phyloP scores from a whole-genome alignment of 1,140 invertebrate species.

The Theocolax elegans region DNA sequence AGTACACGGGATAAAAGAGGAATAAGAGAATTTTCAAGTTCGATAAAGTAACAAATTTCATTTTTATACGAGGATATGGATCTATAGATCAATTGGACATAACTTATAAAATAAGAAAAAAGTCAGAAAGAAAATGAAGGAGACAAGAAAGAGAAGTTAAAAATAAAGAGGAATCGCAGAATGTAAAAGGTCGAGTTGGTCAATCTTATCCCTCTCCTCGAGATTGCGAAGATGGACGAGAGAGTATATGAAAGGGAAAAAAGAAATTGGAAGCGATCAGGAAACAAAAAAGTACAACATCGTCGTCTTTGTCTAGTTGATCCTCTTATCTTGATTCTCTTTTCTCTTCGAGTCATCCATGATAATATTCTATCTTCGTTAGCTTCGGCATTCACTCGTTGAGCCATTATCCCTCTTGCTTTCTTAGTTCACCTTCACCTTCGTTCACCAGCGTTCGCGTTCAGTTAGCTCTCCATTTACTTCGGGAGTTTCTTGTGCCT shows the following conservation, averaged over 20 bases:
- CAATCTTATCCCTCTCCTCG: too few relatives aligned
- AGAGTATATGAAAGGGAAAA: too few relatives aligned
- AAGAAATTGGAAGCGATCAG: conserved; percentile 33
- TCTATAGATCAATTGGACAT: too few relatives aligned
- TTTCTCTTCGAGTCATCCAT: neutral
- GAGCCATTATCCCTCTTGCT: neutral
- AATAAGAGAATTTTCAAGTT: too few relatives aligned
- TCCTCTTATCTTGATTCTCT: neutral
- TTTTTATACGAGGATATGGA: too few relatives aligned
- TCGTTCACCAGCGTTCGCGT: too few relatives aligned
- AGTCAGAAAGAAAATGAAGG: neutral
- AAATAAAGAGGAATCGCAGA: neutral
- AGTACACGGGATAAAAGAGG: too few relatives aligned
- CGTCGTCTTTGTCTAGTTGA: neutral
- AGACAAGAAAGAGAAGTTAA: neutral
- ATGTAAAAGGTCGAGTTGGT: conserved; percentile 8
- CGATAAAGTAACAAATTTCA: too few relatives aligned
- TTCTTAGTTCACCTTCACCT: neutral
- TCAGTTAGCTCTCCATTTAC: neutral
- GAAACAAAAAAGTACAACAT: conserved; percentile 40
- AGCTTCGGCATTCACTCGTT: neutral
- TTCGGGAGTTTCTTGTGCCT: too few relatives aligned
- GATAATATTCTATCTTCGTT: neutral
- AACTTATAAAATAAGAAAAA: too few relatives aligned
- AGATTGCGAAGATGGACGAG: too few relatives aligned